Evolutionary conservation across 1,140 invertebrate species (phyloP), one percentile per base, ranked within the genome.

Genomic region (Cydia amplana): DNA sequence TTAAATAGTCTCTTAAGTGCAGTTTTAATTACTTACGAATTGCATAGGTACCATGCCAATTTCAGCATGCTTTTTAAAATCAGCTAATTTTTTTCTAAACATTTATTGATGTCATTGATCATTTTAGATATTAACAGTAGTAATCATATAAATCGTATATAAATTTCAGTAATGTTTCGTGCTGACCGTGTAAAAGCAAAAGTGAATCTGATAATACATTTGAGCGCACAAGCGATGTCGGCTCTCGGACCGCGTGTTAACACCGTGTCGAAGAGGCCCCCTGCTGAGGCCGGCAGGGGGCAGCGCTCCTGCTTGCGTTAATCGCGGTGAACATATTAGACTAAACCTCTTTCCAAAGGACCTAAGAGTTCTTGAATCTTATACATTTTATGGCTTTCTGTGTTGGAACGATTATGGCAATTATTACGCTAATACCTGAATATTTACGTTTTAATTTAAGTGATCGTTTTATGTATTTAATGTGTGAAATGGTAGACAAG

Each of bases 281-380:
- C 88, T 78, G 82, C 32, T 60, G 87, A 64, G 86, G 85, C 43
- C 85, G 7, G 83, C 85, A 79, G 89, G 89, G 81, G 86, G 76
- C 82, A 9, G 51, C 75, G 87, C 88, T 87, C 75, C 87, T 85
- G 88, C 88, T 78, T 77, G 75, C 79, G 79, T 74, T 86, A 83
- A 91, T 87, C 83, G 83, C 79, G 78, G 77, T 84, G 76, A 83
- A 89, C 55, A 60, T 60, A 18, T 55, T 55, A n/a, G 16, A 60
- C 55, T 60, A 60, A 46, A 23, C 55, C 55, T 60, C 20, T 10
- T 60, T 23, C 10, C 12, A 12, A 60, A 60, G 18, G 55, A 60
- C 55, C 9, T 23, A 10, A 60, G 55, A 60, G 55, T 23, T 20
- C 10, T 55, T 55, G 6, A 49, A 18, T 6, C 55, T 60, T 23